Base-by-base conservation (phyloP, 2,797 vertebrate genomes). In the Sebastiscus albofasciatus region DNA sequence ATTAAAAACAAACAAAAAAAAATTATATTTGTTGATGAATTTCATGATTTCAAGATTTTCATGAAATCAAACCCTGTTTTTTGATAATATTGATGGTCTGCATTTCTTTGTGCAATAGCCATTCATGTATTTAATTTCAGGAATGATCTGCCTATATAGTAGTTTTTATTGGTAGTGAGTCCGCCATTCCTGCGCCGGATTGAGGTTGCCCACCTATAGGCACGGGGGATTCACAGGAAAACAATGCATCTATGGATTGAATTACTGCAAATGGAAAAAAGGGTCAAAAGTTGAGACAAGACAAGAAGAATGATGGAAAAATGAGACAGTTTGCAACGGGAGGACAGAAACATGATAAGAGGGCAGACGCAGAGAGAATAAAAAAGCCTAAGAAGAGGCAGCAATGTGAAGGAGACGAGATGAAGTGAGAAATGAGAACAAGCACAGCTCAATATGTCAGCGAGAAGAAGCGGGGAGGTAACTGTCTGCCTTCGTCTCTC, bases 361-460 rank as follows among this genome's bases (percentile, higher is more conserved):
- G 54, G 20, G 56, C 33, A 66, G 39, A 77, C 1, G 2, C 12
- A 4, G 60, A 22, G 27, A 71, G 66, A 46, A 72, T 54, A 58
- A 55, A 26, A 16, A 69, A 72, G 12, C n/a, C 3, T 0, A 26
- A 72, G 64, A 68, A 54, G 22, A 59, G 60, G 13, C 54, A 46
- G 60, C 33, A 20, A 24, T 34, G 62, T 59, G 62, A 67, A 33
- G 72, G 46, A 65, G 64, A 34, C 46, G 42, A 62, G 79, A 80
- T 61, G 61, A 67, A 55, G 73, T 66, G 27, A 72, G 59, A 82
- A 75, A 84, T 69, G 67, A 77, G 31, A 80, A 49, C 39, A 46
- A 64, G 70, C 20, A 24, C 16, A 20, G 67, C 58, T 85, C 75
- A 77, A 42, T 68, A 64, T 83, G 73, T 88, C 84, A 60, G 68